Conservation (phyloP, 2,888 invertebrate species). For the Drosophila fulvimacula region DNA sequence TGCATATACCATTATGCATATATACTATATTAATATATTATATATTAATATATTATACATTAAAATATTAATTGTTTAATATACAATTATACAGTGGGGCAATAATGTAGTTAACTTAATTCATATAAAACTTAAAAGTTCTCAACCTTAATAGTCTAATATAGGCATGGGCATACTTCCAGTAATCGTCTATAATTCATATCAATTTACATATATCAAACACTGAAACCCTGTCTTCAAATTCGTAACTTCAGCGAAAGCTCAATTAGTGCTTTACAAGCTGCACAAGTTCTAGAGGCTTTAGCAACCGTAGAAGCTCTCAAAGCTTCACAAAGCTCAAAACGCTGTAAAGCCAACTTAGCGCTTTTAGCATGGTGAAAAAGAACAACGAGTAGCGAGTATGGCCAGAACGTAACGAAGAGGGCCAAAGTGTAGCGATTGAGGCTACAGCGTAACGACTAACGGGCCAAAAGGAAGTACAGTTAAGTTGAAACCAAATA, state of each 20-base stretch:
- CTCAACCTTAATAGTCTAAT: no score
- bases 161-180: background rate
- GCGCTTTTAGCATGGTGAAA: background rate
- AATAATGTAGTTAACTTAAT: background rate
- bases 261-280: background rate
- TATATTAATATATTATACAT: no score
- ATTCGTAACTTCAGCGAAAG: background rate
- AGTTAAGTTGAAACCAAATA: background rate
- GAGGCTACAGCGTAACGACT: background rate
- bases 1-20: no score
- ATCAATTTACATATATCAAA: background rate
- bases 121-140: no score
- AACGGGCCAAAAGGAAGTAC: background rate
- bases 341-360: background rate
- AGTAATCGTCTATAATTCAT: background rate
- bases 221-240: background rate
- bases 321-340: background rate
- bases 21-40: no score
- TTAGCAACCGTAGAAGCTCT: background rate
- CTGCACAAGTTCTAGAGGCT: background rate
- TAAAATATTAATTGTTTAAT: no score
- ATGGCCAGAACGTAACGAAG: background rate
- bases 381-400: background rate
- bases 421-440: no score
- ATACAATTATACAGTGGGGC: no score